These are phyloP conservation scores for Carassius auratus DNA, from an alignment of 2,113 vertebrate species.

Conservation along the genomic window DNA sequence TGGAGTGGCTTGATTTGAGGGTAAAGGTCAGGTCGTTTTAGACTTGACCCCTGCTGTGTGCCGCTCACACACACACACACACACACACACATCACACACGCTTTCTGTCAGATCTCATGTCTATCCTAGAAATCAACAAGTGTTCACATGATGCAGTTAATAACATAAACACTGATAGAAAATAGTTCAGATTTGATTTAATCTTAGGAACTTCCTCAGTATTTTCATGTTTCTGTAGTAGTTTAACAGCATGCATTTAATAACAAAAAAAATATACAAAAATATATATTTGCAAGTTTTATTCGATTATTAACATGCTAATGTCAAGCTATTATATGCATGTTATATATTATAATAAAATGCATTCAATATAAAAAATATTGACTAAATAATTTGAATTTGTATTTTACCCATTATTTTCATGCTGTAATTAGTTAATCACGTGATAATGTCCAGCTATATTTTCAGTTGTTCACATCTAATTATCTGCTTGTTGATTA, in stretches of 20 bases:
- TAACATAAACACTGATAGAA: neutral
- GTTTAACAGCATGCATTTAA: too few species aligned
- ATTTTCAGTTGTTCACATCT: too few species aligned
- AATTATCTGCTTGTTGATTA: too few species aligned
- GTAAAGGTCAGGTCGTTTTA: slow-evolving; percentile 24
- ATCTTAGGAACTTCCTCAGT: too few species aligned
- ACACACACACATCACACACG: neutral
- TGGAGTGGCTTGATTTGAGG: slow-evolving; percentile 33
- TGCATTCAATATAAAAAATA: neutral
- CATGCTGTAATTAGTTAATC: neutral
- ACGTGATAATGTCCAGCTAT: too few species aligned
- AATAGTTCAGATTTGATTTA: too few species aligned
- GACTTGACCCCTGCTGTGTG: neutral
- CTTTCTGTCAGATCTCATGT: neutral
- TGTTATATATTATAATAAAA: neutral
- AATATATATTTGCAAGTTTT: too few species aligned
- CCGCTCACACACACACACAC: neutral
- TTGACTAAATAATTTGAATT: neutral
- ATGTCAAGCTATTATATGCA: neutral
- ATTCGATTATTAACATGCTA: neutral
- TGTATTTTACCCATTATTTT: neutral
- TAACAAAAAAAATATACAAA: too few species aligned
- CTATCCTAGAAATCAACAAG: neutral
- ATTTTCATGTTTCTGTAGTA: too few species aligned
- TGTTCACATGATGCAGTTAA: neutral